These are phyloP conservation scores for Tipula helvola DNA, from an alignment of 2,888 invertebrate species.

Conservation along the genomic window DNA sequence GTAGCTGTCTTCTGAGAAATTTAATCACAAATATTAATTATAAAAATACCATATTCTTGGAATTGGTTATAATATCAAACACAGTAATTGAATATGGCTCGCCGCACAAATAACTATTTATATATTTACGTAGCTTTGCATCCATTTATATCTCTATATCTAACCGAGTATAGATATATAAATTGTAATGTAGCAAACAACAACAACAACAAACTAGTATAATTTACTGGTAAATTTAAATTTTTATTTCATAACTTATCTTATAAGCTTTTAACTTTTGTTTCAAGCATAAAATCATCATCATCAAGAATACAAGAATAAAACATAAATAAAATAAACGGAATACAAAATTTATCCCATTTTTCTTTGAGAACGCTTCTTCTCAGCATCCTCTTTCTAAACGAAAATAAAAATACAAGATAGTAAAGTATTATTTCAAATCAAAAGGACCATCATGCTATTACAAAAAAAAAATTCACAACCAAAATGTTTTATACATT, in stretches of 20 bases:
- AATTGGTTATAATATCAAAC: too few relatives aligned
- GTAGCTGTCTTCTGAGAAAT: background rate
- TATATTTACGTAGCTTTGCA: background rate
- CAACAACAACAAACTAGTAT: background rate
- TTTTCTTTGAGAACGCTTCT: background rate
- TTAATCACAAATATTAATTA: background rate
- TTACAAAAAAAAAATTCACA: background rate
- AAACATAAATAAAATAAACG: background rate
- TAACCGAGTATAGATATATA: background rate
- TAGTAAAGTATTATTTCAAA: background rate
- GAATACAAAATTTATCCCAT: background rate
- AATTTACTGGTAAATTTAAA: background rate
- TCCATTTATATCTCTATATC: background rate
- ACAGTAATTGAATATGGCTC: too few relatives aligned
- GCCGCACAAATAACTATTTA: background rate
- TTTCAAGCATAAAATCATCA: background rate
- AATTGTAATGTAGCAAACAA: background rate
- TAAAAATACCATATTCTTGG: too few relatives aligned
- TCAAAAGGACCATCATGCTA: background rate
- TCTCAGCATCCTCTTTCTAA: background rate
- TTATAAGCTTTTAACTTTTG: conserved; percentile 4
- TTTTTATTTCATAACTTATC: background rate
- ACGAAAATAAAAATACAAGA: background rate
- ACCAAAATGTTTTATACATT: background rate
- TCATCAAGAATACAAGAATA: background rate